Percentiles rank a stretch among this genome's conserved stretches.
phyloP scores from a whole-genome alignment of 2,113 vertebrate species.

The Psittacula cyanocephala region DNA sequence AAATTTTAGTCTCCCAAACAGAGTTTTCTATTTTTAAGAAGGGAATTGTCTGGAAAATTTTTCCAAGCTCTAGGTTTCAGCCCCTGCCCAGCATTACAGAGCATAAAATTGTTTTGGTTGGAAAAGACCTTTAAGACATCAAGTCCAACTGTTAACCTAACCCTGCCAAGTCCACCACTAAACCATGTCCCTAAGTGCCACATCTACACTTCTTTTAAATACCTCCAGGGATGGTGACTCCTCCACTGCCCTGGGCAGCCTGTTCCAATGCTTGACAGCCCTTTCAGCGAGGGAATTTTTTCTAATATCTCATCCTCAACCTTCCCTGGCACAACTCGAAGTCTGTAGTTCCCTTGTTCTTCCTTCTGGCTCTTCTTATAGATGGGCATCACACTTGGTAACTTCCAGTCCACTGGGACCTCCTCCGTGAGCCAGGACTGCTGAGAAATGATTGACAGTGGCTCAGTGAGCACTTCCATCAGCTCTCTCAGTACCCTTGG shows the following conservation, averaged over 20 bases:
- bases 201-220: neutral
- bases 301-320: neutral
- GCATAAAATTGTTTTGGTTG: neutral
- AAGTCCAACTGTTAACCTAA: neutral
- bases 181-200: neutral
- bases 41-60: neutral
- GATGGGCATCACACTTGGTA: neutral
- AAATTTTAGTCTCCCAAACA: neutral
- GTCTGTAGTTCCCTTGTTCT: neutral
- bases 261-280: neutral
- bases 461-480: neutral
- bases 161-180: neutral
- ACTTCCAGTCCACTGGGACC: neutral
- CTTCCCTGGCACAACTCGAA: neutral
- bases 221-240: too few species aligned
- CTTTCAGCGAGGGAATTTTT: neutral
- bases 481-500: neutral
- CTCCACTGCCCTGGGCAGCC: neutral
- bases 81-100: too few species aligned
- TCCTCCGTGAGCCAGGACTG: neutral
- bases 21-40: neutral
- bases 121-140: neutral
- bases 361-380: neutral
- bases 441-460: neutral
- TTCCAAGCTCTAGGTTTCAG: neutral